These are phyloP conservation scores for Callionymus lyra DNA, from an alignment of 2,113 vertebrate genomes.

Conservation along the genomic window DNA sequence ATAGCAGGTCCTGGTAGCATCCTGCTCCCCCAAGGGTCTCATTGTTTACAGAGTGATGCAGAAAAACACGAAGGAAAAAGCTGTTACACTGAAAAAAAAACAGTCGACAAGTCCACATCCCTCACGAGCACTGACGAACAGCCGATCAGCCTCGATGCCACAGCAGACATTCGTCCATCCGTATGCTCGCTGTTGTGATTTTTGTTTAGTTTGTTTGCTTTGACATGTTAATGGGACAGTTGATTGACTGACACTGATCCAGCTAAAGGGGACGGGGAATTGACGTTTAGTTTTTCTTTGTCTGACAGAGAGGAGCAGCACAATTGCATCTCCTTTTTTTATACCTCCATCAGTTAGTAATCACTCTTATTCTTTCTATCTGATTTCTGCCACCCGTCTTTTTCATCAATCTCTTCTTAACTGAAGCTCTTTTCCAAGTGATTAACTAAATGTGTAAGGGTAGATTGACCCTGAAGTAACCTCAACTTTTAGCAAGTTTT, in stretches of 20 bases:
- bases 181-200: slow-evolving; percentile 18
- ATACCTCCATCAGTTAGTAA: neutral
- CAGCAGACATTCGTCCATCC: slow-evolving; percentile 24
- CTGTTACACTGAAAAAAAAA: no score
- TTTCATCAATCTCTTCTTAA: slow-evolving; percentile 14
- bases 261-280: slow-evolving; percentile 31
- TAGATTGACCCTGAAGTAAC: no score
- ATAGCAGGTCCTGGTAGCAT: slow-evolving; percentile 6
- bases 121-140: slow-evolving; percentile 24
- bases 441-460: no score
- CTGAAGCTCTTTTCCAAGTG: no score
- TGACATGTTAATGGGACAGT: slow-evolving; percentile 58
- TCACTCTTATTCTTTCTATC: slow-evolving; percentile 21
- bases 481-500: no score
- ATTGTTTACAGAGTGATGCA: slow-evolving; percentile 23
- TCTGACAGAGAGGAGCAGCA: slow-evolving; percentile 42
- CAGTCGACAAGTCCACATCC: slow-evolving; percentile 47
- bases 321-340: slow-evolving; percentile 42
- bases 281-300: slow-evolving; percentile 50
- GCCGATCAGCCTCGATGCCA: slow-evolving; percentile 31
- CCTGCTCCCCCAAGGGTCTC: slow-evolving; percentile 9
- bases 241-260: slow-evolving; percentile 51
- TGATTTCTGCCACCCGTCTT: slow-evolving; percentile 23
- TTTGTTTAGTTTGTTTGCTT: slow-evolving; percentile 52
- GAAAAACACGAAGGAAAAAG: slow-evolving; percentile 34